Base-by-base conservation (phyloP, 2,888 invertebrate genomes). In the Erynnis tages region DNA sequence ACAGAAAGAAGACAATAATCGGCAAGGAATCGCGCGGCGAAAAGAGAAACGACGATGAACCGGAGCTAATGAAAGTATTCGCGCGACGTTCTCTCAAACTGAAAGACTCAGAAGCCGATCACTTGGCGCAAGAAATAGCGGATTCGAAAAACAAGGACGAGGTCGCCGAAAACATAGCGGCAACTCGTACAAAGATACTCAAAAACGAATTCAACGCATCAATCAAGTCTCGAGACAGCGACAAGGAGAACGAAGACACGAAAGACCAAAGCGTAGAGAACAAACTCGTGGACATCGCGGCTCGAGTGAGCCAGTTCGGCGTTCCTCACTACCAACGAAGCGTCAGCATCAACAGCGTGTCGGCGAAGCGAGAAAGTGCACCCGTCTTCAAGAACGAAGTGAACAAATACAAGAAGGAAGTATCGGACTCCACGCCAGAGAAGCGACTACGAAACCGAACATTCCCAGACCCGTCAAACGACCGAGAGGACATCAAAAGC, bases 21-120 rank as follows among this genome's bases (percentile, higher is more conserved):
- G 69, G 79, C 6, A 82, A 76, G 63, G 87, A 88, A 58, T 66
- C 78, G 52, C 82, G 80, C 53, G 76, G 77, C 19, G 82, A 82
- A 34, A 81, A 72, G 43, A 91, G 85, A 62, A 91, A 91, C 49
- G 94, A 94, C 53, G 93, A 94, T 25, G 94, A 94, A 71, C 95
- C 95, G 0, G 95, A 95, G 76, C 73, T 95, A 5, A 93, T 95
- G 92, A 95, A 95, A 79, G 95, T 95, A 0, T 95, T 95, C 71
- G 95, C 95, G 0, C 85, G 95, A 34, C 83, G 95, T 53, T 95
- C 95, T n/a, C 81, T 95, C 0, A 95, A 95, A 80, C 84, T 94
- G n/a, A 94, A 94, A 81, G 94, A 95, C 63, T 82, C 82, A 2
- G 94, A 94, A 64, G 90, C 88, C 0, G 92, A 92, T 53, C 81